Evolutionary conservation across 1,140 invertebrate species (phyloP).

Genomic region (Galendromus occidentalis): DNA sequence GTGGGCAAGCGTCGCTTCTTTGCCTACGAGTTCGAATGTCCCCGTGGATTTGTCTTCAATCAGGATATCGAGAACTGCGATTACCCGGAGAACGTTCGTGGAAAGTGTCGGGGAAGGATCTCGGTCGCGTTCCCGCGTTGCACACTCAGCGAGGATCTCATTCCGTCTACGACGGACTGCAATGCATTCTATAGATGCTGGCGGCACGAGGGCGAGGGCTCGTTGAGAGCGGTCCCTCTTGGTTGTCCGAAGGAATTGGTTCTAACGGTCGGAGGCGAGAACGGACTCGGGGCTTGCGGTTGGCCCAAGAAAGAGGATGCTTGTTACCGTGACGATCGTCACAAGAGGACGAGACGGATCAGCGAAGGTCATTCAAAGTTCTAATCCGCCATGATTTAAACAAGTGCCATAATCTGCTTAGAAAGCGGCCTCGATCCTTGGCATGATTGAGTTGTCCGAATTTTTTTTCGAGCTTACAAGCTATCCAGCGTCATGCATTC

Average conservation of each 20-base stretch:
- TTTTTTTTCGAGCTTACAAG: no score
- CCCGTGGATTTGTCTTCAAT: constrained; percentile 3
- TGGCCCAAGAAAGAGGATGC: not conserved
- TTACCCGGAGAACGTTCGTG: not conserved
- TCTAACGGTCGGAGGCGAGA: not conserved
- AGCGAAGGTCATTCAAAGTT: not conserved
- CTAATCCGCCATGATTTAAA: no score
- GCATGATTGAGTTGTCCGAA: no score
- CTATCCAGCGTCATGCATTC: no score
- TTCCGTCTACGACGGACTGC: not conserved
- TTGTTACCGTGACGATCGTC: not conserved
- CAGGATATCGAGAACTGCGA: not conserved
- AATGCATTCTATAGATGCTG: not conserved
- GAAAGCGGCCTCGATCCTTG: no score
- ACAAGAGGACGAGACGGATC: not conserved
- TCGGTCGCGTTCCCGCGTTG: not conserved
- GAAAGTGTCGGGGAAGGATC: not conserved
- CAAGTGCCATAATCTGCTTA: no score
- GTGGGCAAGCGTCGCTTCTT: not conserved
- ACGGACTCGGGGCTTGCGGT: not conserved
- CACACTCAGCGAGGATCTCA: not conserved
- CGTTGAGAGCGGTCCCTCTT: not conserved
- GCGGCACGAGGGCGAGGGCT: not conserved
- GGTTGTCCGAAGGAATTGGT: not conserved
- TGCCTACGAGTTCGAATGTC: not conserved